phyloP scores from a whole-genome alignment of 1,140 invertebrate genomes.

The Lutraria rhynchaena region DNA sequence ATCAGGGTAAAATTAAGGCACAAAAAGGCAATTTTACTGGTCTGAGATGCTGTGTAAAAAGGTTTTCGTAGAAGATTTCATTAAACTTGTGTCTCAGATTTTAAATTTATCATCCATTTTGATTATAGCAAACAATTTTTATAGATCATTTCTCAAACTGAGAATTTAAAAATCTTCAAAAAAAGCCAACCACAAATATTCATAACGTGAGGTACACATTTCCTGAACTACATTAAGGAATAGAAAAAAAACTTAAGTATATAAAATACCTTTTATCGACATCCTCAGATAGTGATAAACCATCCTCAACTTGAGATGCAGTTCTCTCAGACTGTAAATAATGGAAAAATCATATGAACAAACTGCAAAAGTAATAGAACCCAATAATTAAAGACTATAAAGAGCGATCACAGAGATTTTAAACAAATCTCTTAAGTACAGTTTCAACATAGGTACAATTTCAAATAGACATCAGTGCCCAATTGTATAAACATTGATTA shows the following conservation, averaged over 20 bases:
- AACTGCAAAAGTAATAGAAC: background rate
- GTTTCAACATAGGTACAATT: no score
- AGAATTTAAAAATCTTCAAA: background rate
- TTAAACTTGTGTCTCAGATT: no score
- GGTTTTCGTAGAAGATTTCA: no score
- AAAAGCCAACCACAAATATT: no score
- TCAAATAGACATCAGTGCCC: background rate
- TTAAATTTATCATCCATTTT: background rate
- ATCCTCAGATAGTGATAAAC: conserved; percentile 46
- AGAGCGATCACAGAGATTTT: background rate
- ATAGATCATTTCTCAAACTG: background rate
- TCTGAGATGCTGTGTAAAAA: no score
- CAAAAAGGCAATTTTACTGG: no score
- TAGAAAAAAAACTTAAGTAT: background rate
- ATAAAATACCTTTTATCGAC: conserved; percentile 42
- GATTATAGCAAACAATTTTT: background rate
- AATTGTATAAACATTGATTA: no score
- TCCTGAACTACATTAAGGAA: background rate
- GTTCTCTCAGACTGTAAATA: conserved; percentile 46
- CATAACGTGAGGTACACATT: background rate
- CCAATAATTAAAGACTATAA: background rate
- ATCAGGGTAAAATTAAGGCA: no score
- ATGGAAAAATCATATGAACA: conserved; percentile 2
- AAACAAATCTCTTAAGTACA: background rate
- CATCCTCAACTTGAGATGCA: conserved; percentile 45